Conservation (phyloP, 2,113 vertebrate species). For the Dryoscopus gambensis region DNA sequence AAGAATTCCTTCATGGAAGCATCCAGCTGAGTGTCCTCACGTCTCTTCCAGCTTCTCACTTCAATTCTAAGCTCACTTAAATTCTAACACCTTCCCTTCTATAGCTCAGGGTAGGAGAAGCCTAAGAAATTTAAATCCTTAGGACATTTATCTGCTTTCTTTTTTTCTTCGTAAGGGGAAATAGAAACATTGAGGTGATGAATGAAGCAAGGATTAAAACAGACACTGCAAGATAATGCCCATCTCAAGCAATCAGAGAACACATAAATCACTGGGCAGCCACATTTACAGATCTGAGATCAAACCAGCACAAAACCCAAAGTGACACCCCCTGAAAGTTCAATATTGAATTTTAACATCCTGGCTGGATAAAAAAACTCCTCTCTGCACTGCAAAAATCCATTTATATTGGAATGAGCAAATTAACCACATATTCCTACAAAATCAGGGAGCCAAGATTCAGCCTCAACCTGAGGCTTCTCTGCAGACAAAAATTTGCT, state of each 20-base stretch:
- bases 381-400: background rate
- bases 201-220: background rate
- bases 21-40: background rate
- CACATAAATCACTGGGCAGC: background rate
- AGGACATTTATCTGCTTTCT: background rate
- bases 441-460: background rate
- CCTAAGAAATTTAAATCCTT: background rate
- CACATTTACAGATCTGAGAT: background rate
- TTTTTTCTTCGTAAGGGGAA: background rate
- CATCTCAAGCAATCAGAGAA: background rate
- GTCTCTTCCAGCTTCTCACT: background rate
- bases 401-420: background rate
- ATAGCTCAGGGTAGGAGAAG: background rate
- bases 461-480: background rate
- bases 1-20: background rate
- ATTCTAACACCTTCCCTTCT: background rate
- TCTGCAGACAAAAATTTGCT: background rate
- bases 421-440: background rate
- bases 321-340: background rate
- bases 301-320: background rate
- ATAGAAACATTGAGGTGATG: constrained; percentile 2
- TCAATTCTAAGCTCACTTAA: background rate
- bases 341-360: background rate
- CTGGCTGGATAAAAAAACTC: background rate
- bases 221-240: background rate